These are phyloP conservation scores for Ectobius pallidus DNA, from an alignment of 2,888 invertebrate genomes.

Conservation along the genomic window DNA sequence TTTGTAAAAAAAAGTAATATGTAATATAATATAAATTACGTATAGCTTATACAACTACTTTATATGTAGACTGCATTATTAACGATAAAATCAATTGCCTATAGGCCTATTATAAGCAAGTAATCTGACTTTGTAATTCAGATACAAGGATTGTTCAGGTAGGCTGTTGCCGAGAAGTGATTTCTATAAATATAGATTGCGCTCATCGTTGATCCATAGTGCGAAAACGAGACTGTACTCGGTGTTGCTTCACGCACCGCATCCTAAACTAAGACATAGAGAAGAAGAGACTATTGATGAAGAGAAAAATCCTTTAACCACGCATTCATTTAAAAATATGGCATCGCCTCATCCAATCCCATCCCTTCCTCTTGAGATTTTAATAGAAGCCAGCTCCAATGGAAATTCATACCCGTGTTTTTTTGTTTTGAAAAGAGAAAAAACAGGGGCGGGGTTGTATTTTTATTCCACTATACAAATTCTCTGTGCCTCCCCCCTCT, in stretches of 20 bases:
- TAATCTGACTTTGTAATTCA: too few species aligned
- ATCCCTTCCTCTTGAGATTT: slow-evolving; percentile 19
- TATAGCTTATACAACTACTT: too few species aligned
- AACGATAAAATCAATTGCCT: too few species aligned
- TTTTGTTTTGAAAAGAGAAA: not conserved
- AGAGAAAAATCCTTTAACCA: slow-evolving; percentile 7
- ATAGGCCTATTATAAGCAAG: too few species aligned
- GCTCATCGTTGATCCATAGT: too few species aligned
- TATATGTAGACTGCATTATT: too few species aligned
- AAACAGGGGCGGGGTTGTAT: slow-evolving; percentile 6
- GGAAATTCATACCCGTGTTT: not conserved
- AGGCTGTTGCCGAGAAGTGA: too few species aligned
- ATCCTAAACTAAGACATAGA: not conserved
- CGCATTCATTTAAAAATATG: slow-evolving; percentile 18
- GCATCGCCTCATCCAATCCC: slow-evolving; percentile 15
- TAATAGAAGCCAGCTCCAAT: slow-evolving; percentile 19
- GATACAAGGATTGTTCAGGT: too few species aligned
- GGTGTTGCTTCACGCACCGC: not conserved
- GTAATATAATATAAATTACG: too few species aligned
- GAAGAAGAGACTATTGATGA: not conserved
- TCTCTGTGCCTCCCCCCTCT: not conserved
- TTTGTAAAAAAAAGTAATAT: too few species aligned
- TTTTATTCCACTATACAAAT: slow-evolving; percentile 13
- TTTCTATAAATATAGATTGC: too few species aligned
- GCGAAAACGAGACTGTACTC: slow-evolving; percentile 3